A percentile compares a stretch with the other conserved stretches of the same genome.
Conservation (phyloP, 2,113 vertebrate genomes). For the Oriolus oriolus region DNA sequence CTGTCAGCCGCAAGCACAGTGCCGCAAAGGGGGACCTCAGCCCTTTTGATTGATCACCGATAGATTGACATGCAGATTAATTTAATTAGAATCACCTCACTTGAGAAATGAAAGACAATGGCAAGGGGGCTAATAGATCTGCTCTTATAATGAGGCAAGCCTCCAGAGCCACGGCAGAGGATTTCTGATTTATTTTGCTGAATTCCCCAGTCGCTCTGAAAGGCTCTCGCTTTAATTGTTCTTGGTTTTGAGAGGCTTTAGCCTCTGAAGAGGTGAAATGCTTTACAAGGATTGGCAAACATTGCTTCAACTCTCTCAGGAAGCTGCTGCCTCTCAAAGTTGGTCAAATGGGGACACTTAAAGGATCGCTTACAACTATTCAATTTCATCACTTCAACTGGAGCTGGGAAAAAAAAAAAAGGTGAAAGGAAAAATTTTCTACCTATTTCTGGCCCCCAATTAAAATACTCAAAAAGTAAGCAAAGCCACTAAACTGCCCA, state of each 20-base stretch:
- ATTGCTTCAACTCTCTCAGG: conserved; percentile 57
- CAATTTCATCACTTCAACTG: neutral
- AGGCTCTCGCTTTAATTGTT: conserved; percentile 83
- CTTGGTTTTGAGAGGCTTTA: conserved; percentile 79
- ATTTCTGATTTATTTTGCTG: conserved; percentile 81
- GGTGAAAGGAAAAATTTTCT: neutral
- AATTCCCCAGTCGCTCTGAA: conserved; percentile 74
- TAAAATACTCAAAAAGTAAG: conserved; percentile 8
- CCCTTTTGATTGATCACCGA: conserved; percentile 85
- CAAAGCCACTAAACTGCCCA: neutral
- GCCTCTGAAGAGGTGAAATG: conserved; percentile 77
- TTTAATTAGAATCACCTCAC: conserved; percentile 90
- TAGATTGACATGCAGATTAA: conserved; percentile 91
- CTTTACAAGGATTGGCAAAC: conserved; percentile 76
- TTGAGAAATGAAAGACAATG: conserved; percentile 87
- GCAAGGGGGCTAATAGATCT: conserved; percentile 83
- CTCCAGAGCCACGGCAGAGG: conserved; percentile 73
- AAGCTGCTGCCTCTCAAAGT: conserved; percentile 58
- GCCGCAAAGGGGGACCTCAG: conserved; percentile 72
- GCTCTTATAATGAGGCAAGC: conserved; percentile 79
- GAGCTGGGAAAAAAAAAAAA: neutral
- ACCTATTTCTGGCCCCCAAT: neutral
- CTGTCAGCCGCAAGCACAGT: conserved; percentile 79
- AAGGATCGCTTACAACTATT: conserved; percentile 43
- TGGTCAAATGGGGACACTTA: conserved; percentile 54